A percentile compares a stretch with the other conserved stretches of the same genome.
phyloP scores from a whole-genome alignment of 2,113 vertebrate species.

The Microcebus ravelobensis region DNA sequence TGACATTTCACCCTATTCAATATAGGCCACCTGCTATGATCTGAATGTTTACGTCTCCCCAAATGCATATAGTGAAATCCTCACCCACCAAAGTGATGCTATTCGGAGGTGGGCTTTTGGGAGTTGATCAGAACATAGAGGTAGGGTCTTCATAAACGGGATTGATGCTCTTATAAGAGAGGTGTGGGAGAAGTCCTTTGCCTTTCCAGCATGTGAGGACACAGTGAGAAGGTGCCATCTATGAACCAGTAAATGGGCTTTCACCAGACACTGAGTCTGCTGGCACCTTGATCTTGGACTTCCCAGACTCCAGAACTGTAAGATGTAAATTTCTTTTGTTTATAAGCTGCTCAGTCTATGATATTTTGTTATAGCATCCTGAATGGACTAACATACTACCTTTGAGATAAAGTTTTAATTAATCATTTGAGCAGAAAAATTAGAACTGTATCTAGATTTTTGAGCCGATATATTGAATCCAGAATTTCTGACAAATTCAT shows the following conservation, averaged over 20 bases:
- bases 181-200: not conserved
- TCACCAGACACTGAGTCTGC: not conserved
- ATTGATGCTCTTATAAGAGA: not conserved
- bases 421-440: not conserved
- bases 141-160: not conserved
- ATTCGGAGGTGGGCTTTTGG: not conserved
- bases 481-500: not conserved
- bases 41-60: not conserved
- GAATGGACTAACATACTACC: not conserved
- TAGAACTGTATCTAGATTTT: not conserved
- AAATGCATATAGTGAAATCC: not conserved
- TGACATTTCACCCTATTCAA: not conserved
- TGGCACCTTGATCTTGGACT: not conserved
- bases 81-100: not conserved
- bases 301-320: not conserved
- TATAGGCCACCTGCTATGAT: not conserved
- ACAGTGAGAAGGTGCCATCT: not conserved
- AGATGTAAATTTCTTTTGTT: not conserved
- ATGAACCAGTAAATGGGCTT: too few species aligned
- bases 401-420: not conserved
- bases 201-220: not conserved
- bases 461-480: not conserved
- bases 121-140: not conserved
- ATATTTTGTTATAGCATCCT: not conserved
- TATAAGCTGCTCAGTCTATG: not conserved